phyloP scores from a whole-genome alignment of 2,797 vertebrate species.

The Adelosebastes latens region DNA sequence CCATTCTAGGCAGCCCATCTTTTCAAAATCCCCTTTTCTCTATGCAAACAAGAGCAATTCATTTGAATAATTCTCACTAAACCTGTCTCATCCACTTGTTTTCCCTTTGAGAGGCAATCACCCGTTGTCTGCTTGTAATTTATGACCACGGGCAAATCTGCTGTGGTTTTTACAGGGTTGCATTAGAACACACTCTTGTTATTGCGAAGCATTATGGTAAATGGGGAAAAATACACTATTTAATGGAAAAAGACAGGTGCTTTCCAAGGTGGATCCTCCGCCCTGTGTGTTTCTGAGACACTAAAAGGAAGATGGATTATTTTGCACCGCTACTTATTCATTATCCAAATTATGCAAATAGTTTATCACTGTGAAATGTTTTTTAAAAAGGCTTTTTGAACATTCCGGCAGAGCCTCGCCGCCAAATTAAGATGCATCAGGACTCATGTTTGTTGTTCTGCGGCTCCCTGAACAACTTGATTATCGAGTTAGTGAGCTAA shows the following conservation, averaged over 20 bases:
- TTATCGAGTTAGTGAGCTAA: conserved; percentile 9
- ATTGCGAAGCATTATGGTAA: conserved; percentile 67
- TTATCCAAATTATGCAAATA: conserved; percentile 59
- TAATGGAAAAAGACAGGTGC: conserved; percentile 78
- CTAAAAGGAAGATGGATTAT: conserved; percentile 75
- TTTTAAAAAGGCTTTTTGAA: conserved; percentile 26
- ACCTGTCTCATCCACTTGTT: conserved; percentile 71
- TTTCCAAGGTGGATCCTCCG: conserved; percentile 72
- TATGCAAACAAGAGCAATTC: conserved; percentile 65
- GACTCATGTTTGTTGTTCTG: background rate
- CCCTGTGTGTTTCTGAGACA: conserved; percentile 59
- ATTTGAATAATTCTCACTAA: conserved; percentile 74
- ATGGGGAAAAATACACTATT: conserved; percentile 72
- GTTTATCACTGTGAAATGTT: conserved; percentile 43
- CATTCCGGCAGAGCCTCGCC: background rate
- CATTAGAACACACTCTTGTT: conserved; percentile 72
- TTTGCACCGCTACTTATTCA: conserved; percentile 35
- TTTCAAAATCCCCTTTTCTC: conserved; percentile 46
- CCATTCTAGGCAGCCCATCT: conserved; percentile 41
- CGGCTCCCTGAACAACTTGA: conserved; percentile 13
- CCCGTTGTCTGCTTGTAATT: conserved; percentile 67
- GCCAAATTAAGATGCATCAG: conserved; percentile 28
- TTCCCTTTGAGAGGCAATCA: conserved; percentile 70
- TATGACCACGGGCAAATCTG: conserved; percentile 58
- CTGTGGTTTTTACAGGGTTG: conserved; percentile 41